Conservation (phyloP, 2,113 vertebrate genomes). For the Redunca redunca region DNA sequence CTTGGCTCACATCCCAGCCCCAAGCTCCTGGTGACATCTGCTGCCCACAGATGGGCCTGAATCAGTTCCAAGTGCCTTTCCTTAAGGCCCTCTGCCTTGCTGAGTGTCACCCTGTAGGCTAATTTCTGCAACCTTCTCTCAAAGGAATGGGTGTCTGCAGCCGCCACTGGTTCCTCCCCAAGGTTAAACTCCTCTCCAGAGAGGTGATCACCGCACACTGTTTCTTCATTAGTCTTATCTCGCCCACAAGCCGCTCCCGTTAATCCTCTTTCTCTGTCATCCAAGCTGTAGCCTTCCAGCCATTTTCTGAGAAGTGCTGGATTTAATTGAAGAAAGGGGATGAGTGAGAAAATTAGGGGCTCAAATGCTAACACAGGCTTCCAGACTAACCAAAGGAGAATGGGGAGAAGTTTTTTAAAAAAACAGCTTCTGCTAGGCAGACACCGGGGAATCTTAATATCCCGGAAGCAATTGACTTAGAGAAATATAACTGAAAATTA, state of each 20-base stretch:
- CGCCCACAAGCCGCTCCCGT: not conserved
- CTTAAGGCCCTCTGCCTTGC: not conserved
- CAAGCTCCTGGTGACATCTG: constrained; percentile 42
- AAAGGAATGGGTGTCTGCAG: not conserved
- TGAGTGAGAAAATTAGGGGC: constrained; percentile 1
- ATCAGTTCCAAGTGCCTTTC: constrained; percentile 26
- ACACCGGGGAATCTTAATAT: not conserved
- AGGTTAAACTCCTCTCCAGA: constrained; percentile 55
- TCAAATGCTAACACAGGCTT: constrained; percentile 11
- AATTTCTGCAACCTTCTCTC: not conserved
- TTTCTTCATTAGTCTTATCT: constrained; percentile 25
- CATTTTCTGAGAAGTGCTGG: constrained; percentile 12
- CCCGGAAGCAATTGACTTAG: not conserved
- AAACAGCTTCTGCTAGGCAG: not conserved
- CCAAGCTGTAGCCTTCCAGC: constrained; percentile 44
- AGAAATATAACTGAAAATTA: not conserved
- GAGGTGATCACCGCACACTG: not conserved
- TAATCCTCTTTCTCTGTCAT: constrained; percentile 36
- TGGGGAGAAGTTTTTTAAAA: not conserved
- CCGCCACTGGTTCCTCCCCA: not conserved
- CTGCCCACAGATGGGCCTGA: constrained; percentile 37
- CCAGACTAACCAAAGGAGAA: not conserved
- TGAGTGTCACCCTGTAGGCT: not conserved
- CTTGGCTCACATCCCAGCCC: constrained; percentile 45
- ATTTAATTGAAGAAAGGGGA: constrained; percentile 39